Conservation (phyloP, 1,140 invertebrate species). For the Armadillidium nasatum region DNA sequence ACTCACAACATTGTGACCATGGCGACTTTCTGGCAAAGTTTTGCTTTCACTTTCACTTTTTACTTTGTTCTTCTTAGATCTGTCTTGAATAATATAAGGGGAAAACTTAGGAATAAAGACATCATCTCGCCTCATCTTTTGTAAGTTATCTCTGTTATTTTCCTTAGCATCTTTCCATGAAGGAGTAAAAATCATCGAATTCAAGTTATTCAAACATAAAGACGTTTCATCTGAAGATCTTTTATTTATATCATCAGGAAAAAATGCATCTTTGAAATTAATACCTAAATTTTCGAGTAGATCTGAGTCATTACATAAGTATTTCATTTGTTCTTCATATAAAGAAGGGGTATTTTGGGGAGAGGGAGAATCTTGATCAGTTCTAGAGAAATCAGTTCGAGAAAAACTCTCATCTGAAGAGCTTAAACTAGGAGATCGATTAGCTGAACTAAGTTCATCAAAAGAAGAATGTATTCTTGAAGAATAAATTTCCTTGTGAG, state of each 20-base stretch:
- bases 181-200: constrained; percentile 38
- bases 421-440: constrained; percentile 69
- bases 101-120: constrained; percentile 43
- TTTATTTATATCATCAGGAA: constrained; percentile 19
- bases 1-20: background rate
- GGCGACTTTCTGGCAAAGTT: constrained; percentile 1
- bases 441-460: constrained; percentile 71
- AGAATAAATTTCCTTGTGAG: constrained; percentile 46
- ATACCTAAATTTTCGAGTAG: background rate
- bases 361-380: constrained; percentile 57
- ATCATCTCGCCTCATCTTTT: constrained; percentile 36
- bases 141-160: constrained; percentile 32
- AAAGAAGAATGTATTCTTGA: constrained; percentile 63
- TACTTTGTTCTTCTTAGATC: background rate
- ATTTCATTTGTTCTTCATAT: constrained; percentile 41
- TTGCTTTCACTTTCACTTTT: background rate
- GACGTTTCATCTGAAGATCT: constrained; percentile 42
- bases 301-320: constrained; percentile 37
- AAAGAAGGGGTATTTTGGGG: constrained; percentile 56
- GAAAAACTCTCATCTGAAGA: constrained; percentile 76
- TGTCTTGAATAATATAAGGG: background rate
- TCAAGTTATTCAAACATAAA: constrained; percentile 42
- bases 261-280: background rate
- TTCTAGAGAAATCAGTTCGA: constrained; percentile 53
- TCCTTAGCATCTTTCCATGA: constrained; percentile 42